A percentile compares a stretch with the other conserved stretches of the same genome.
phyloP scores from a whole-genome alignment of 2,797 vertebrate genomes.

The Microctenopoma steveboyesi region DNA sequence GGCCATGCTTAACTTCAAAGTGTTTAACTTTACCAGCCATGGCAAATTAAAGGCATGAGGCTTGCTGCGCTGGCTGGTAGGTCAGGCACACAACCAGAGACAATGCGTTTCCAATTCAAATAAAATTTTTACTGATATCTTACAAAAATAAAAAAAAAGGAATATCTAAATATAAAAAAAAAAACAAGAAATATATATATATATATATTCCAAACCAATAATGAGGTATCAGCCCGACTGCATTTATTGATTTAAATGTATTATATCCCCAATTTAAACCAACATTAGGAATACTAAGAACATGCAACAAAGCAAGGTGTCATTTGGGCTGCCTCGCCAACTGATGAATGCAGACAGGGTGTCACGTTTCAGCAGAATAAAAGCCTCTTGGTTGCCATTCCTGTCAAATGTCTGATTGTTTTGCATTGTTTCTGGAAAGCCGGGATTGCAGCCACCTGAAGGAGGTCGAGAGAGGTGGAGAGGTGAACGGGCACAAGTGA shows the following conservation, averaged over 20 bases:
- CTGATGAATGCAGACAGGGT: slow-evolving; percentile 42
- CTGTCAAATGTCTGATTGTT: slow-evolving; percentile 58
- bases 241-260: neutral
- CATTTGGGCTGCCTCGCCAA: slow-evolving; percentile 8
- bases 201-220: too few relatives aligned
- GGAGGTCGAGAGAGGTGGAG: slow-evolving; percentile 1
- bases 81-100: too few relatives aligned
- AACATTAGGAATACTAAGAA: neutral
- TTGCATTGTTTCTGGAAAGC: slow-evolving; percentile 52
- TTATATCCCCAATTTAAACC: neutral
- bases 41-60: too few relatives aligned
- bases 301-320: neutral
- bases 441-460: slow-evolving; percentile 34
- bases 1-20: too few relatives aligned
- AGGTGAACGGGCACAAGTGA: slow-evolving; percentile 1
- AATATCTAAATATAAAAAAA: too few relatives aligned
- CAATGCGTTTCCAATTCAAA: too few relatives aligned
- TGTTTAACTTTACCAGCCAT: too few relatives aligned
- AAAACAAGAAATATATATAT: too few relatives aligned
- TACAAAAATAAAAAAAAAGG: too few relatives aligned
- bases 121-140: too few relatives aligned
- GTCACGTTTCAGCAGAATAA: slow-evolving; percentile 50
- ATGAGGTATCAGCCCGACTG: too few relatives aligned
- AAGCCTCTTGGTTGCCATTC: slow-evolving; percentile 20
- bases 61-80: too few relatives aligned